Percentiles rank a stretch among this genome's conserved stretches.
Conservation (phyloP, 2,888 invertebrate species). For the Cyaniris semiargus region DNA sequence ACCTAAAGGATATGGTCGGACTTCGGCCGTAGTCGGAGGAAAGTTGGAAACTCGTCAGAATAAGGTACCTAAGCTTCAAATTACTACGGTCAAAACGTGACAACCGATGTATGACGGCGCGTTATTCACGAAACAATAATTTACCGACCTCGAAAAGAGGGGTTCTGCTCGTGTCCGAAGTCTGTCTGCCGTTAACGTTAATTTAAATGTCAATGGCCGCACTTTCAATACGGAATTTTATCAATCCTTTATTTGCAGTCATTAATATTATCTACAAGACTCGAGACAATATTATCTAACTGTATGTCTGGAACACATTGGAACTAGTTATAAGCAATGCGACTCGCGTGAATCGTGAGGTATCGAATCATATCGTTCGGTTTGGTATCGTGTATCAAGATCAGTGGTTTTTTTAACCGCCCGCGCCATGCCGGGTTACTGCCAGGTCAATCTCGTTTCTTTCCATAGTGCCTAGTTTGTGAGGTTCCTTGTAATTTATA, state of each 20-base stretch:
- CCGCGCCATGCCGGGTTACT: neutral
- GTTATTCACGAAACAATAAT: neutral
- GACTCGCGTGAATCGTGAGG: neutral
- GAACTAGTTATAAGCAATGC: constrained; percentile 14
- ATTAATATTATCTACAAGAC: constrained; percentile 10
- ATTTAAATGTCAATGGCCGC: constrained; percentile 1
- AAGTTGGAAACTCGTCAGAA: constrained; percentile 4
- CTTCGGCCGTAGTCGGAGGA: constrained; percentile 44
- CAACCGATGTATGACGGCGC: neutral
- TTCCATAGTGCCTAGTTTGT: neutral
- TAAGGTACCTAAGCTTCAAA: constrained; percentile 27
- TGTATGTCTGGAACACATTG: neutral
- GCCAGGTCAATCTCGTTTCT: neutral
- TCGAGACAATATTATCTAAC: constrained; percentile 5
- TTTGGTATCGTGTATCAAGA: neutral
- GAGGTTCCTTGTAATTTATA: neutral
- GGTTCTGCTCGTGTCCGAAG: neutral
- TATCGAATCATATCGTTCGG: neutral
- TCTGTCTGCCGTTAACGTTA: neutral
- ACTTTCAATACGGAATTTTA: constrained; percentile 14
- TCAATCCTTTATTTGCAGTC: constrained; percentile 12
- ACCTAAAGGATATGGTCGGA: constrained; percentile 54
- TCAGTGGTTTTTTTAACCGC: neutral
- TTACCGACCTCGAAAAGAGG: neutral
- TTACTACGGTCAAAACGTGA: neutral